Conservation (phyloP, 2,888 invertebrate genomes). For the Tiphia femorata region DNA sequence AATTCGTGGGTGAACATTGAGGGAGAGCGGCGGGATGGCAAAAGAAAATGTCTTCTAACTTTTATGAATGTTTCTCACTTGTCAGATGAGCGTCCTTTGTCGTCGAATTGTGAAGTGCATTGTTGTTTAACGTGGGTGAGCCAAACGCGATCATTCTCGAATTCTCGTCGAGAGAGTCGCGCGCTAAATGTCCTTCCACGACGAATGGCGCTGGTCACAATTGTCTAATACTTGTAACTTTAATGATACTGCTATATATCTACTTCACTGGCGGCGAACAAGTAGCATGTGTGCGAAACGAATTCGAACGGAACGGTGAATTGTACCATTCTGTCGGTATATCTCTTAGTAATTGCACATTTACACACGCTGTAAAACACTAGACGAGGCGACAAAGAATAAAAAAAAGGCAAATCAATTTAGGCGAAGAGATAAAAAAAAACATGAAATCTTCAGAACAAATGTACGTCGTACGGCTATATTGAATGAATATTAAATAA, state of each 20-base stretch:
- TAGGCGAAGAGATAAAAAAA: not conserved
- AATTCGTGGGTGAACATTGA: slow-evolving; percentile 11
- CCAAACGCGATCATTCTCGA: not conserved
- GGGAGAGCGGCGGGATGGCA: slow-evolving; percentile 52
- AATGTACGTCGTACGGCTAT: slow-evolving; percentile 56
- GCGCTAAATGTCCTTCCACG: slow-evolving; percentile 31
- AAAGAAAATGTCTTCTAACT: slow-evolving; percentile 51
- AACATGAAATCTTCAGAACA: slow-evolving; percentile 38
- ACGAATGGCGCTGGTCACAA: slow-evolving; percentile 42
- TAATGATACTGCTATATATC: slow-evolving; percentile 45
- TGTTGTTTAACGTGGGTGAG: not conserved
- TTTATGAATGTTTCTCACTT: slow-evolving; percentile 43
- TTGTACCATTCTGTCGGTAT: slow-evolving; percentile 67
- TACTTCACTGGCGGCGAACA: slow-evolving; percentile 35
- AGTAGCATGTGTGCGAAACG: not conserved
- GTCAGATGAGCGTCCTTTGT: slow-evolving; percentile 40
- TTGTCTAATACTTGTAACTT: slow-evolving; percentile 44
- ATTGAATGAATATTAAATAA: slow-evolving; percentile 39
- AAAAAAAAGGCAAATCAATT: slow-evolving; percentile 6
- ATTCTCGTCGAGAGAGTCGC: not conserved
- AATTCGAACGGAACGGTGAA: slow-evolving; percentile 53
- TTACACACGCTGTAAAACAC: slow-evolving; percentile 59
- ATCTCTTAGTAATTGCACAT: slow-evolving; percentile 59
- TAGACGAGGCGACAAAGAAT: slow-evolving; percentile 48
- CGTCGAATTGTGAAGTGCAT: slow-evolving; percentile 25